phyloP scores from a whole-genome alignment of 1,140 invertebrate genomes.

The Orussus abietinus region DNA sequence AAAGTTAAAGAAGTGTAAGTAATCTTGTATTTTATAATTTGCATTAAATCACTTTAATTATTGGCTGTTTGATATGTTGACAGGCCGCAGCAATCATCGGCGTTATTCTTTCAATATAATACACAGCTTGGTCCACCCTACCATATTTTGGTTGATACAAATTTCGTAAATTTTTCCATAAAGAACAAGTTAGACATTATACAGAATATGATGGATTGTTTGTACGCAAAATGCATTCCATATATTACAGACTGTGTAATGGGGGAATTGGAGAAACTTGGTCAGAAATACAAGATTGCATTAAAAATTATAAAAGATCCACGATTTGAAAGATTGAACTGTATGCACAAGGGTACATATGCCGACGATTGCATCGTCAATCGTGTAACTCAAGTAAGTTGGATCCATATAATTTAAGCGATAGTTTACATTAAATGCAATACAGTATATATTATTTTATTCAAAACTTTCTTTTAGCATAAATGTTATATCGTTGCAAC shows the following conservation, averaged over 20 bases:
- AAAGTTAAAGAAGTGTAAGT: constrained; percentile 75
- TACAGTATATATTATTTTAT: constrained; percentile 11
- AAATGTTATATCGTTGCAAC: constrained; percentile 99
- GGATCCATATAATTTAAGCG: constrained; percentile 7
- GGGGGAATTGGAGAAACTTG: constrained; percentile 97
- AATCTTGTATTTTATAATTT: constrained; percentile 1
- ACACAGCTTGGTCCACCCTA: constrained; percentile 98
- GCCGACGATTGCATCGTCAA: constrained; percentile 99
- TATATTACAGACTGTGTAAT: constrained; percentile 99
- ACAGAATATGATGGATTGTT: constrained; percentile 97
- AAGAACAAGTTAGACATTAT: constrained; percentile 98
- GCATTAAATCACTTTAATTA: no score
- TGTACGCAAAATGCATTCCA: constrained; percentile 98
- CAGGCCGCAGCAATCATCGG: constrained; percentile 81
- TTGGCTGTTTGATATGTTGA: no score
- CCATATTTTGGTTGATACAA: constrained; percentile 95
- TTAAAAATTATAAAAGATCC: constrained; percentile 95
- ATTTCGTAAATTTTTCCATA: constrained; percentile 99
- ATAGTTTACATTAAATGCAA: constrained; percentile 7
- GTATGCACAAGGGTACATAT: constrained; percentile 97
- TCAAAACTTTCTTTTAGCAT: constrained; percentile 64
- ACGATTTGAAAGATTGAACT: constrained; percentile 87
- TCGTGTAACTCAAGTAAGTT: constrained; percentile 78
- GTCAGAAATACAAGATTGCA: constrained; percentile 92
- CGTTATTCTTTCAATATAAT: constrained; percentile 97